These are phyloP conservation scores for Phenganax subtilis DNA, from an alignment of 92 coral and sea anemone species.

Conservation along the genomic window DNA sequence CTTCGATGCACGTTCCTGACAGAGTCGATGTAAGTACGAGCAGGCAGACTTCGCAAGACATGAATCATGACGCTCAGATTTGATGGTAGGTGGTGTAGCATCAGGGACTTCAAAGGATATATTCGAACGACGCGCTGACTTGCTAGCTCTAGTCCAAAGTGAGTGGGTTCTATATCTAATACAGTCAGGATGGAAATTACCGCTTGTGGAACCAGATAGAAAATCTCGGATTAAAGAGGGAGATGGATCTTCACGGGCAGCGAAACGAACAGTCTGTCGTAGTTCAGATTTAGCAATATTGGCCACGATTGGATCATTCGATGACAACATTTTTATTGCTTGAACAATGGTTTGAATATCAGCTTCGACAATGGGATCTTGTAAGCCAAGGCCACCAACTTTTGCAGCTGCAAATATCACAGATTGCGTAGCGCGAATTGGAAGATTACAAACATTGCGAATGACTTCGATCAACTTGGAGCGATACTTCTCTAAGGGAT, in stretches of 20 bases:
- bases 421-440: background rate
- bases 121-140: background rate
- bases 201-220: slow-evolving; percentile 17
- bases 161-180: slow-evolving; percentile 31
- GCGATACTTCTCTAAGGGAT: background rate
- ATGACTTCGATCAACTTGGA: background rate
- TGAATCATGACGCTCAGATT: background rate
- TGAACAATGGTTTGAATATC: slow-evolving; percentile 32
- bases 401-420: background rate
- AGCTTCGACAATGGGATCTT: slow-evolving; percentile 33
- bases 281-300: slow-evolving; percentile 32
- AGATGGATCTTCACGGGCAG: slow-evolving; percentile 14
- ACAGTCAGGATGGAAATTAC: slow-evolving; percentile 1
- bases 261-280: slow-evolving; percentile 11
- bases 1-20: background rate
- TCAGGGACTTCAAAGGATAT: background rate
- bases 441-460: background rate
- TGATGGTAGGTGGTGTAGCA: background rate
- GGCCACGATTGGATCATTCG: slow-evolving; percentile 20
- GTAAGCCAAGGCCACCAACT: slow-evolving; percentile 43
- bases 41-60: background rate
- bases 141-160: slow-evolving; percentile 11
- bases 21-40: background rate
- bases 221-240: slow-evolving; percentile 13
- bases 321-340: slow-evolving; percentile 37